Conservation (phyloP, 2,113 vertebrate species). For the Nothoprocta pentlandii region DNA sequence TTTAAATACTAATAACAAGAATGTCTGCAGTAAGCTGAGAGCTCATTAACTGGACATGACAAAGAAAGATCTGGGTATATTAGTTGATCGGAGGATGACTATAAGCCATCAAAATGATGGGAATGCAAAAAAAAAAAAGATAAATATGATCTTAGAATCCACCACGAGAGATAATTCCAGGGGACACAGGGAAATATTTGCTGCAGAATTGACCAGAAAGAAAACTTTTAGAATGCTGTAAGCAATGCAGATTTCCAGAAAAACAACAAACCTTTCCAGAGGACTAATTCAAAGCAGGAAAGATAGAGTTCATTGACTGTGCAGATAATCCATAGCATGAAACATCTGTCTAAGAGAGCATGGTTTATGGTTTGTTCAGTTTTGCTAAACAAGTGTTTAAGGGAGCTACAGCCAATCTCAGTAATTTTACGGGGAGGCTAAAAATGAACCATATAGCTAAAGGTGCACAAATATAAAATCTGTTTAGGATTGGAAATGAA, state of each 20-base stretch:
- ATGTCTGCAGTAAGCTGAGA: constrained; percentile 62
- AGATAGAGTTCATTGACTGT: not conserved
- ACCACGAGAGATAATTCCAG: not conserved
- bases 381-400: not conserved
- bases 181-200: not conserved
- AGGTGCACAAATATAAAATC: not conserved
- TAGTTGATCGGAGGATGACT: constrained; percentile 46
- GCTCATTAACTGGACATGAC: constrained; percentile 65
- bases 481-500: not conserved
- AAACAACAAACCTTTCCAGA: not conserved
- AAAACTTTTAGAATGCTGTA: not conserved
- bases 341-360: not conserved
- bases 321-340: not conserved
- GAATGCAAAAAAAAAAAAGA: not conserved
- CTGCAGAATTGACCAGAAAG: not conserved
- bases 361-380: not conserved
- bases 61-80: constrained; percentile 64
- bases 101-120: constrained; percentile 51
- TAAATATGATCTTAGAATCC: constrained; percentile 22
- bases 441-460: not conserved
- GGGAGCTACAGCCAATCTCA: not conserved
- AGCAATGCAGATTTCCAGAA: not conserved
- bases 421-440: not conserved
- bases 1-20: constrained; percentile 68
- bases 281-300: not conserved